These are phyloP conservation scores for Dasyornis broadbenti DNA, from an alignment of 2,113 vertebrate genomes.

Conservation along the genomic window DNA sequence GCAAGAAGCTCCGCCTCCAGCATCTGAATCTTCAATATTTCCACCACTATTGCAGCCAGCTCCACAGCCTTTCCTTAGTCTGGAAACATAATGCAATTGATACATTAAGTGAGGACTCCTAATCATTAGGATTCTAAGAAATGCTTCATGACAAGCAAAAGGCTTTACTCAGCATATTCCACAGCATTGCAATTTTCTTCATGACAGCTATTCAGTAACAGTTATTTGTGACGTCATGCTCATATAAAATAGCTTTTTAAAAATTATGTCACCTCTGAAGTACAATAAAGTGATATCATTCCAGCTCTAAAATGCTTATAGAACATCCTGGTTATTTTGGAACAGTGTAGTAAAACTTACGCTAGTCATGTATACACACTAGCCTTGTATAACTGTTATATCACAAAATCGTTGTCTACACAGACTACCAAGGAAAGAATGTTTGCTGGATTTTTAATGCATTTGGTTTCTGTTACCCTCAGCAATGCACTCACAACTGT, in stretches of 20 bases:
- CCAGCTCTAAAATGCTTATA: neutral
- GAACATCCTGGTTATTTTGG: neutral
- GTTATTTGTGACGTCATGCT: neutral
- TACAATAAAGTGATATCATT: neutral
- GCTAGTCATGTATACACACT: neutral
- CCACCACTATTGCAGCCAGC: constrained; percentile 98
- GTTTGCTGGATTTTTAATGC: neutral
- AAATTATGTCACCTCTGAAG: neutral
- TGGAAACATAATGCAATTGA: constrained; percentile 44
- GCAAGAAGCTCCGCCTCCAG: constrained; percentile 84
- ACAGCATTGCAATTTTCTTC: neutral
- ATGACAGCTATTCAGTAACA: neutral
- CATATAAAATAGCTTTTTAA: neutral
- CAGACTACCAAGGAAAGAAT: neutral
- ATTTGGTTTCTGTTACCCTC: neutral
- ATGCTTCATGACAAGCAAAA: neutral
- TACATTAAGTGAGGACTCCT: neutral
- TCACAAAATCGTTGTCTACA: neutral
- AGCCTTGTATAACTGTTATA: neutral
- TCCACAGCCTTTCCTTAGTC: constrained; percentile 94
- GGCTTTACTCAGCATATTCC: neutral
- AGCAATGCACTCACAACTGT: neutral
- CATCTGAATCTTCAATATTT: constrained; percentile 94
- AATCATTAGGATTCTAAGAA: neutral
- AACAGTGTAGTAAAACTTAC: neutral